Base-by-base conservation (phyloP, 1,140 invertebrate genomes). In the Ridgeia piscesae region DNA sequence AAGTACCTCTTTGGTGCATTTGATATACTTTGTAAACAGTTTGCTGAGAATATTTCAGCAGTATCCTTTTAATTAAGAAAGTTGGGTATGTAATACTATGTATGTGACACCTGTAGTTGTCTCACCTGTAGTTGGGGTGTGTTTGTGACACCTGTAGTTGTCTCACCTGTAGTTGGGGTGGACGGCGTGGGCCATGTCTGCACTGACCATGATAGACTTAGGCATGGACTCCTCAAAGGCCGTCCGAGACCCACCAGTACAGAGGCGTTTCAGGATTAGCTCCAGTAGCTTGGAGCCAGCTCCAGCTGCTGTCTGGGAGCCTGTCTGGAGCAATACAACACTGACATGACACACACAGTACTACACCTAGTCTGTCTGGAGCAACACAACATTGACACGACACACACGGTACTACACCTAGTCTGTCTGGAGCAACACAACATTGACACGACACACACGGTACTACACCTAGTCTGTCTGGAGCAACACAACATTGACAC, bases 131-230 rank as follows among this genome's bases (percentile, higher is more conserved):
- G 58, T 77, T 31, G 27, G n/a, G n/a, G n/a, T 89, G n/a, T 89
- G 34, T 89, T 4, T 31, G 27, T 77, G 58, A 21, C 58, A 77
- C 58, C 58, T 77, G 58, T 77, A 77, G 58, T 77, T 42, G 42
- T 94, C 93, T 94, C 93, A 95, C 95, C 94, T 92, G 93, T 96
- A 96, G 92, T 96, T 96, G 6, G 96, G 96, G 94, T 96, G 96
- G 8, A 95, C 91, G n/a, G 95, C 96, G 93, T 96, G 96, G 33
- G 96, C 96, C 93, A 96, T 96, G 93, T 96, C 96, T 89, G 96
- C 96, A 93, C 96, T 96, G 92, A 96, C 93, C 92, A 94, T 91
- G 33, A 94, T 89, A 6, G 96, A 96, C 90, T 96, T 95, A 11
- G 94, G 94, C n/a, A 96, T 96, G 77, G 95, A 93, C 91, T 95